Base-by-base conservation (phyloP, 2,888 invertebrate species). In the Tiliacea aurago region DNA sequence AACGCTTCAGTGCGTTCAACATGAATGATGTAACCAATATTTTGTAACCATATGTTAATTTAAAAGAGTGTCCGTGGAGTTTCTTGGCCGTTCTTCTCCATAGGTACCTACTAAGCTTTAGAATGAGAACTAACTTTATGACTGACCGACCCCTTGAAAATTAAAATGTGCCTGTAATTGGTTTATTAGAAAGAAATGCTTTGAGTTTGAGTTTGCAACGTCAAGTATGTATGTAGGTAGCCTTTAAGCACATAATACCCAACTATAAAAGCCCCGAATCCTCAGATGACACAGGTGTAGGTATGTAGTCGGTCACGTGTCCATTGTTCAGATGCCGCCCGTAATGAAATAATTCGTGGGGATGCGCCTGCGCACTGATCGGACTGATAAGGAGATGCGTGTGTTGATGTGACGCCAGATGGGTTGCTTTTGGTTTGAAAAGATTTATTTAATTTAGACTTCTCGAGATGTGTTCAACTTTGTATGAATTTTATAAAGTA, bases 311-410 rank as follows among this genome's bases (percentile, higher is more conserved):
- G 78, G 90, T 92, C 91, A 92, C 91, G 91, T 90, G 91, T 88
- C 84, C 82, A 87, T 89, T 88, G 89, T 90, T 89, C 88, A 87
- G 86, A 80, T 83, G 86, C 88, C 84, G 88, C 86, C 81, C 72
- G 87, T 93, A 93, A 94, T 93, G 91, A 93, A 94, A 94, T 94
- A 92, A 94, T 94, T 92, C 91, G 89, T 91, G 85, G 86, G 87
- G 92, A 91, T 91, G 90, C 91, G 91, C 89, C 83, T 83, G 90
- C 87, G 90, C 78, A 63, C 76, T 80, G 90, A 91, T 92, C 84
- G 69, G 61, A 62, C 74, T 81, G 91, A 92, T 91, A 92, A 90
- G 61, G 23, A 51, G 68, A 80, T 68, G 58, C 70, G 80, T 74
- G 79, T 63, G 83, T 83, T 81, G 74, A 83, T 81, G 65, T 69